Evolutionary conservation across 2,797 vertebrate genomes (phyloP), one percentile per base, ranked within the genome.

Genomic region (Gila robusta): DNA sequence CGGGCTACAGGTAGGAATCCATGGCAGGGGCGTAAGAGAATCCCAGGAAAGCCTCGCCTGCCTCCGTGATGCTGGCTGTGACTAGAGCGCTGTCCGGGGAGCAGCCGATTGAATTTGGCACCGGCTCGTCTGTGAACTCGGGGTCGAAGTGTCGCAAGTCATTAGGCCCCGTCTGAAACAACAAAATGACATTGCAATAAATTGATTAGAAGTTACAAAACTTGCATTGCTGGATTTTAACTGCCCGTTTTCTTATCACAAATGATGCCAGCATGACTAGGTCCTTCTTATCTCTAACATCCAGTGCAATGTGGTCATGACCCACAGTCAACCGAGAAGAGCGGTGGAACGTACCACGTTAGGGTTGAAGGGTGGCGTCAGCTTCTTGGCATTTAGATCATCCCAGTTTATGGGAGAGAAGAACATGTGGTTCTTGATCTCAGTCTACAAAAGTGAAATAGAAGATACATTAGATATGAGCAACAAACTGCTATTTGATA

Each of bases 381-480:
- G 98, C 94, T 98, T 99, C 96, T 99, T 99, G 93, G 97, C 97
- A 89, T 98, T 98, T 90, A 99, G 97, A 91, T 99, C 98, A 87
- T 98, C 98, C 98, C 98, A 99, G 96, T 98, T 99, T 93, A 99
- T 99, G 78, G 98, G 96, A 21, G 98, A 98, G 94, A 99, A 99
- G 95, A 99, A 99, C 88, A 99, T 91, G 91, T 99, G 98, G 94
- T 94, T 97, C 96, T 98, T 99, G 92, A 99, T 98, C 95, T 99
- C 98, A 93, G 95, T 95, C 98, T 99, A 96, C 89, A 89, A 56
- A 91, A 86, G n/a, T 56, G 54, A 76, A 85, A 54, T 71, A 11
- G 0, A 71, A 4, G 14, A 19, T 59, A 26, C 11, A 26, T 73
- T 64, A 56, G 64, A 74, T 28, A 37, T 9, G 14, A 88, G 80